These are phyloP conservation scores for Drosophila navojoa DNA, from an alignment of 1,140 invertebrate species.

Conservation along the genomic window DNA sequence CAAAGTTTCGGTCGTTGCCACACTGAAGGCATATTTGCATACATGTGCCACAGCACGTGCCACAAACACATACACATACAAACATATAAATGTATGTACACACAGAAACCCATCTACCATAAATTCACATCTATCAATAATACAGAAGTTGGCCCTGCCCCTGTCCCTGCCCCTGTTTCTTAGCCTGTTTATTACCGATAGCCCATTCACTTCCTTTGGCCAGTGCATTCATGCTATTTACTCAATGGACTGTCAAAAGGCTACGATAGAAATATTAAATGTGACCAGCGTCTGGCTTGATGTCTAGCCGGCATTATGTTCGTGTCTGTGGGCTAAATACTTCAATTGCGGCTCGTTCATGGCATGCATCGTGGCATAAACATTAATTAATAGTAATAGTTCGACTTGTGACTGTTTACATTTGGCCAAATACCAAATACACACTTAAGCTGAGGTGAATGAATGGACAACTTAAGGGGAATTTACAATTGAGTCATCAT, in stretches of 20 bases:
- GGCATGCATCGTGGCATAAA: conserved; percentile 5
- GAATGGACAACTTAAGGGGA: too few relatives aligned
- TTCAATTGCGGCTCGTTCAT: conserved; percentile 2
- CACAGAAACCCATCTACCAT: neutral
- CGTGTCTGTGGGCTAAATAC: conserved; percentile 29
- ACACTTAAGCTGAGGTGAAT: too few relatives aligned
- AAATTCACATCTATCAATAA: conserved; percentile 25
- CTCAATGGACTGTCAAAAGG: conserved; percentile 25
- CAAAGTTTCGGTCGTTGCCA: conserved; percentile 30
- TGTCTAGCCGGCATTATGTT: conserved; percentile 59
- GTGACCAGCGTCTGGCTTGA: conserved; percentile 46
- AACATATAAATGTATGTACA: neutral
- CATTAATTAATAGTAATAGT: conserved; percentile 3
- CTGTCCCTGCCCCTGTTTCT: neutral
- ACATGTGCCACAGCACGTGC: conserved; percentile 45
- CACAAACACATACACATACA: conserved; percentile 1
- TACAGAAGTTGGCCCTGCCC: conserved; percentile 2
- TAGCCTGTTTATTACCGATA: conserved; percentile 1
- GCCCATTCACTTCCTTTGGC: neutral
- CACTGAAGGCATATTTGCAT: conserved; percentile 40
- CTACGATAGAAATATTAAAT: conserved; percentile 52
- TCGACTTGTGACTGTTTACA: neutral
- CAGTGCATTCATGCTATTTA: neutral
- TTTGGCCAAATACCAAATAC: too few relatives aligned
- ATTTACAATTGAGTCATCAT: too few relatives aligned